Percentiles rank a stretch among this genome's conserved stretches.
These are phyloP conservation scores for Phrixothrix hirtus DNA, from an alignment of 2,888 invertebrate species.

Conservation along the genomic window DNA sequence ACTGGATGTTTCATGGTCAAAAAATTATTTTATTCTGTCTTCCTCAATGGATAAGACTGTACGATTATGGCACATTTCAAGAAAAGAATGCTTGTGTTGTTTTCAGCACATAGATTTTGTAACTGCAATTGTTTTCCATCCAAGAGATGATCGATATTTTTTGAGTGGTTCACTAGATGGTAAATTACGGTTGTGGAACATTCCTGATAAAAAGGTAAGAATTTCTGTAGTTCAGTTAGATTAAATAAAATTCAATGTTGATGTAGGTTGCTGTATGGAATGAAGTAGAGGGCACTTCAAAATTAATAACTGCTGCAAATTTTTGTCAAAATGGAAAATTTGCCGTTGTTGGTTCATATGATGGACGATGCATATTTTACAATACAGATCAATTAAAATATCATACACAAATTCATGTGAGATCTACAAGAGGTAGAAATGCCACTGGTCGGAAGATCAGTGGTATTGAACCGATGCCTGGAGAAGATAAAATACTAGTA, in stretches of 20 bases:
- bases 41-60: conserved; percentile 99
- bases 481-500: conserved; percentile 93
- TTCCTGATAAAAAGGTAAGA: conserved; percentile 90
- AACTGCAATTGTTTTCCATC: conserved; percentile 98
- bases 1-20: conserved; percentile 97
- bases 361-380: conserved; percentile 98
- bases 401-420: conserved; percentile 95
- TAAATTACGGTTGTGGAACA: conserved; percentile 98
- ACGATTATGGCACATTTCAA: conserved; percentile 94
- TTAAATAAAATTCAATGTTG: not conserved
- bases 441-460: conserved; percentile 94
- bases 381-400: conserved; percentile 97
- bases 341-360: conserved; percentile 97
- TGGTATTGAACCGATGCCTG: conserved; percentile 95
- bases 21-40: conserved; percentile 96
- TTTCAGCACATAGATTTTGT: conserved; percentile 99
- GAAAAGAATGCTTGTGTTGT: conserved; percentile 96
- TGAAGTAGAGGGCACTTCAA: conserved; percentile 92
- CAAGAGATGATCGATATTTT: conserved; percentile 88
- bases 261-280: conserved; percentile 90
- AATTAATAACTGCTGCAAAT: conserved; percentile 94
- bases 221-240: not conserved
- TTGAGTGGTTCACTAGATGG: conserved; percentile 97
- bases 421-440: conserved; percentile 94
- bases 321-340: conserved; percentile 98